phyloP scores from a whole-genome alignment of 2,888 invertebrate species.

The Sylvicola cinctus region DNA sequence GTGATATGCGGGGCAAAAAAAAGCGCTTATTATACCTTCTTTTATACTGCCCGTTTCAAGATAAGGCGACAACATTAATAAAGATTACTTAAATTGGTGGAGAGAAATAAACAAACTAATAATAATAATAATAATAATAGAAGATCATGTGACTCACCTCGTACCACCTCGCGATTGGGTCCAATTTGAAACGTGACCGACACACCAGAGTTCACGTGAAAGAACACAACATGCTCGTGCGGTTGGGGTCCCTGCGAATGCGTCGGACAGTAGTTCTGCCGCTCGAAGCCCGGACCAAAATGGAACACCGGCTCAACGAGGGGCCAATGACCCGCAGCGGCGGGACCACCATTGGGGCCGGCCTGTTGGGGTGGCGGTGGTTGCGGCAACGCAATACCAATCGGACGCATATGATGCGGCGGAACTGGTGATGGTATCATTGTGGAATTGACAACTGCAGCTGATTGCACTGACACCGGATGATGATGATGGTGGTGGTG shows the following conservation, averaged over 20 bases:
- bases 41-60: too few species aligned
- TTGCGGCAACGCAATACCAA: constrained; percentile 26
- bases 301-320: constrained; percentile 38
- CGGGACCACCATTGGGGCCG: constrained; percentile 24
- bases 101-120: background rate
- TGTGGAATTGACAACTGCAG: too few species aligned
- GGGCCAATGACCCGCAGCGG: too few species aligned
- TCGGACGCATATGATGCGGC: constrained; percentile 32
- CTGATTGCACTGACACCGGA: too few species aligned
- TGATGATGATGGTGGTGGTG: too few species aligned
- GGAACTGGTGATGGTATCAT: constrained; percentile 29
- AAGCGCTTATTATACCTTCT: too few species aligned
- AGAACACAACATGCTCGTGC: constrained; percentile 42
- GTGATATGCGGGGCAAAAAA: too few species aligned
- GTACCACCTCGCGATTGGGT: constrained; percentile 50
- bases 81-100: too few species aligned
- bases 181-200: constrained; percentile 54
- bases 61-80: too few species aligned
- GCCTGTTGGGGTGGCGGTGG: constrained; percentile 17
- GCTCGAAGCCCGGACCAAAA: constrained; percentile 36
- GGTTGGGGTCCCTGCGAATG: constrained; percentile 19
- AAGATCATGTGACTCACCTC: constrained; percentile 35
- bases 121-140: background rate
- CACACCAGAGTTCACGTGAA: constrained; percentile 59
- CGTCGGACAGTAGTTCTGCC: constrained; percentile 26